Conservation (phyloP, 2,113 vertebrate genomes). For the Archocentrus centrarchus region DNA sequence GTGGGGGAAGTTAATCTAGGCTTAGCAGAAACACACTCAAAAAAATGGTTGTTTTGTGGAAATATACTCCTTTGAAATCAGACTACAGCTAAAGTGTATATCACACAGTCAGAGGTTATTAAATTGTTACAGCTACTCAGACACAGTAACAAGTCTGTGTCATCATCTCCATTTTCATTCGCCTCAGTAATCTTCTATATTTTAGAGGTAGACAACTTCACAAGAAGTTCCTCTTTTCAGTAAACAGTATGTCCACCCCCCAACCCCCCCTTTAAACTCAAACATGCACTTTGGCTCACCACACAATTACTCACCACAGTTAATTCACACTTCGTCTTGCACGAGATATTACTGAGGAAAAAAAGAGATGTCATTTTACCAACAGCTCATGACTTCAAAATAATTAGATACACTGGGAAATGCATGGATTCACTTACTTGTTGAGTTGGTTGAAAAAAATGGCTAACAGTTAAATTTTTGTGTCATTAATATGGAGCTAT, state of each 20-base stretch:
- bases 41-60: not conserved
- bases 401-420: not conserved
- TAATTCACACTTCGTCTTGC: constrained; percentile 82
- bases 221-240: not conserved
- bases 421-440: not conserved
- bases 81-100: not conserved
- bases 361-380: constrained; percentile 15
- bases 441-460: no score
- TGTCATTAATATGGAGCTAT: not conserved
- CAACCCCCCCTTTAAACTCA: not conserved
- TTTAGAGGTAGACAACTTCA: not conserved
- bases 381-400: not conserved
- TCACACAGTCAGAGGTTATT: not conserved
- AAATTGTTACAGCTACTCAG: constrained; percentile 1
- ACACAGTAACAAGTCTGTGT: constrained; percentile 20
- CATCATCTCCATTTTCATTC: constrained; percentile 4
- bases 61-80: not conserved
- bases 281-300: constrained; percentile 19
- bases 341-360: constrained; percentile 86
- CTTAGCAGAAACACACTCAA: not conserved
- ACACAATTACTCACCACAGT: constrained; percentile 47
- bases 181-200: constrained; percentile 29
- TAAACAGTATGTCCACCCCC: not conserved
- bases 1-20: not conserved
- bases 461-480: no score